Base-by-base conservation (phyloP, 2,113 vertebrate species). In the Morone saxatilis region DNA sequence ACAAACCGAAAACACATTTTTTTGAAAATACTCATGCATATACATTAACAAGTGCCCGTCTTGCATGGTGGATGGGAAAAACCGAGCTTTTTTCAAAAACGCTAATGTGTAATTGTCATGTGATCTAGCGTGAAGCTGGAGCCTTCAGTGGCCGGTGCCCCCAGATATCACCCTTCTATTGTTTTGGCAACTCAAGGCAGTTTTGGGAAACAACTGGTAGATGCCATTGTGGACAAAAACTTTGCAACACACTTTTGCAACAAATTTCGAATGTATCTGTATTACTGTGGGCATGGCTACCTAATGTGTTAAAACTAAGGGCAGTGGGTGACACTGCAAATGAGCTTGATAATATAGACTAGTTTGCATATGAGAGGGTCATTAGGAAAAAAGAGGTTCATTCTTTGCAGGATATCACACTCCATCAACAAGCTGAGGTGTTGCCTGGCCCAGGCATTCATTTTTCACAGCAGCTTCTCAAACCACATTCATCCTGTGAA, bases 361-460 rank as follows among this genome's bases (percentile, higher is more conserved):
- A 45, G 47, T 90, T 78, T 87, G 72, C 87, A 83, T 84, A 71
- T 8, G 62, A 79, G 67, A 45, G 53, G 86, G 83, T 86, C 88
- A 77, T 90, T 84, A 82, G 71, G 20, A 61, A 71, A 62, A 17
- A 57, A 47, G 70, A 67, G 79, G 54, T 74, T 78, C 43, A 45
- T 80, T 66, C 70, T 40, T 80, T 61, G 12, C 38, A 85, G 84
- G 83, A 87, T 91, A 77, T 88, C 90, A 78, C 88, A 89, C 82
- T 90, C 65, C 73, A 54, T 75, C 80, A 85, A 62, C 82, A 63
- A 53, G 69, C 76, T 38, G 80, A 83, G 68, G 84, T 90, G 88
- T 81, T 6, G 67, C 61, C 81, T 59, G 22, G 76, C 73, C 25
- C 31, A 53, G 67, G 54, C 60, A 41, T 59, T 76, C 47, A 71